These are phyloP conservation scores for Heteractis magnifica DNA, from an alignment of 92 coral and sea anemone species.

Conservation along the genomic window DNA sequence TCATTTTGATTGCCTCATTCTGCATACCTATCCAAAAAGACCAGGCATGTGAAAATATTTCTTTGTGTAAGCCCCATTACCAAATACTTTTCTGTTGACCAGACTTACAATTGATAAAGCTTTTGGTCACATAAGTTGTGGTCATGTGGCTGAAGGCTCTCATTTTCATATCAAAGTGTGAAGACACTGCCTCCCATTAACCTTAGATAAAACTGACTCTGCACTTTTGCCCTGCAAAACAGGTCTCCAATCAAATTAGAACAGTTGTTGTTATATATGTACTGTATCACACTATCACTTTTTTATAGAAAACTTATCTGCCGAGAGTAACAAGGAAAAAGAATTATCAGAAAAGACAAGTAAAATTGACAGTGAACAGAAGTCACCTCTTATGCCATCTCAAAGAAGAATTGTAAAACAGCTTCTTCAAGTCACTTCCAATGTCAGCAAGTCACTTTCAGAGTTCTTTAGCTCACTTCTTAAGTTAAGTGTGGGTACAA, in stretches of 20 bases:
- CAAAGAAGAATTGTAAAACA: conserved; percentile 83
- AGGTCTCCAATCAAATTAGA: too few species aligned
- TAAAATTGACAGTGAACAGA: conserved; percentile 39
- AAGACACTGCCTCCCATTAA: too few species aligned
- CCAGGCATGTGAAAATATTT: too few species aligned
- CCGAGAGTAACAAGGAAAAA: conserved; percentile 26
- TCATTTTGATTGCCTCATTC: not conserved
- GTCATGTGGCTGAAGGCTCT: too few species aligned
- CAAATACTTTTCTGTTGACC: too few species aligned
- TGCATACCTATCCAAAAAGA: too few species aligned
- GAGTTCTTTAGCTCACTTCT: conserved; percentile 89
- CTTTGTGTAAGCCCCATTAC: too few species aligned
- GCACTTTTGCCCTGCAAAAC: not conserved
- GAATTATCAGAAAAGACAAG: conserved; percentile 27
- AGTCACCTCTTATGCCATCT: conserved; percentile 66
- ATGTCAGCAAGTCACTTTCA: conserved; percentile 83
- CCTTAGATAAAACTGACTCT: too few species aligned
- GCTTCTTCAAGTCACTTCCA: conserved; percentile 79
- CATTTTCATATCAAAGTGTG: too few species aligned
- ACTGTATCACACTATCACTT: not conserved
- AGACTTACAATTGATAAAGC: too few species aligned
- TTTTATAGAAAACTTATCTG: not conserved
- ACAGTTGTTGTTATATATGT: not conserved
- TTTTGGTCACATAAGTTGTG: too few species aligned
- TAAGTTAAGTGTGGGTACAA: conserved; percentile 85